phyloP scores from a whole-genome alignment of 2,888 invertebrate species.

The Celastrina argiolus region DNA sequence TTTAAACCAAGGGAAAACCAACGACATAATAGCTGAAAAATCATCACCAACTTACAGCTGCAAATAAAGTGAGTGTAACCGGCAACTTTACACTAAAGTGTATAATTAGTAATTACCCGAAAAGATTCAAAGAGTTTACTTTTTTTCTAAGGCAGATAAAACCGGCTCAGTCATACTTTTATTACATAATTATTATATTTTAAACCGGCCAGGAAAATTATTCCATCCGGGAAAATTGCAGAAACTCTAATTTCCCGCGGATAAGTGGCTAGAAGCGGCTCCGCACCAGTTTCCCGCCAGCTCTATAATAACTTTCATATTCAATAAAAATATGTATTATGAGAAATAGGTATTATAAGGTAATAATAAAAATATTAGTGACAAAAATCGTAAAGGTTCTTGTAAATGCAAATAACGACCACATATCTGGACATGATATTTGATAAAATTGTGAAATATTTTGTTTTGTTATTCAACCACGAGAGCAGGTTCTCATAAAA shows the following conservation, averaged over 20 bases:
- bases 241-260: conserved; percentile 30
- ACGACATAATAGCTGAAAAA: too few species aligned
- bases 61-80: neutral
- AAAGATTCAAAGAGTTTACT: neutral
- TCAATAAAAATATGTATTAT: neutral
- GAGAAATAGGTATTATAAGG: too few species aligned
- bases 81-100: neutral
- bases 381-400: too few species aligned
- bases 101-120: neutral
- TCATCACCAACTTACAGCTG: too few species aligned
- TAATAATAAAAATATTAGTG: too few species aligned
- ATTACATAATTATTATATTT: conserved; percentile 20
- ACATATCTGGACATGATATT: too few species aligned
- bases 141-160: neutral
- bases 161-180: neutral
- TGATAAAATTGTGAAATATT: too few species aligned
- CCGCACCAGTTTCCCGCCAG: conserved; percentile 6
- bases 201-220: conserved; percentile 25
- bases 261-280: conserved; percentile 27
- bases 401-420: too few species aligned
- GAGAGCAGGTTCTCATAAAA: too few species aligned
- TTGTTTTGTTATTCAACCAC: too few species aligned
- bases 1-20: too few species aligned
- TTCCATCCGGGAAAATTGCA: conserved; percentile 28
- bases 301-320: conserved; percentile 11